These are phyloP conservation scores for Micromesistius poutassou DNA, from an alignment of 2,797 vertebrate genomes.

Conservation along the genomic window DNA sequence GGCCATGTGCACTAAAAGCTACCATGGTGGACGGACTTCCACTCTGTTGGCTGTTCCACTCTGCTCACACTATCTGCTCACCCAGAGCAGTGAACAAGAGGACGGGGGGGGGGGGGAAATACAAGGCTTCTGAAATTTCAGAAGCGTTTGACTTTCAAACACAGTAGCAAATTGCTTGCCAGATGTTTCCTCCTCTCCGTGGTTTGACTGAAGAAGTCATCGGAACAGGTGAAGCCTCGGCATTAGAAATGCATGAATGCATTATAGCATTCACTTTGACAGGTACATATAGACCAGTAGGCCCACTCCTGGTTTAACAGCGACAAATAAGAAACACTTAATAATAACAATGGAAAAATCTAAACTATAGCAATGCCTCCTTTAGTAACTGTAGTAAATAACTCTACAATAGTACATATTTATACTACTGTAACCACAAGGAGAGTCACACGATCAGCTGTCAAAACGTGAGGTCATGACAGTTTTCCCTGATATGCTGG, in stretches of 20 bases:
- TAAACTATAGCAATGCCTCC: neutral
- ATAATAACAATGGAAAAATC: neutral
- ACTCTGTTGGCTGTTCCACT: neutral
- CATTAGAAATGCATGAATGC: neutral
- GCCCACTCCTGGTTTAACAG: neutral
- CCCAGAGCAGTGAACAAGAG: neutral
- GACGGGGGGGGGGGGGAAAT: too few relatives aligned
- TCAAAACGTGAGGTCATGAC: neutral
- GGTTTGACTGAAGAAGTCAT: neutral
- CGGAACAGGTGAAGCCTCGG: neutral
- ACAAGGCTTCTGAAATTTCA: neutral
- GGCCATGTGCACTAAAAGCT: too few relatives aligned
- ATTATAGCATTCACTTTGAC: neutral
- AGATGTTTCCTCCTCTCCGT: neutral
- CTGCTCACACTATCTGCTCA: neutral
- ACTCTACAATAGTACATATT: neutral
- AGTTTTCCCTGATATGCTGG: constrained; percentile 39
- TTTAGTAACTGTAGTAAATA: neutral
- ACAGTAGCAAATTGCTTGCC: neutral
- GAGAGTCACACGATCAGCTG: neutral
- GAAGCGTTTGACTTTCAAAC: neutral
- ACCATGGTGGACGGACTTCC: neutral
- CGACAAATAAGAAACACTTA: too few relatives aligned
- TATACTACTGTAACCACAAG: neutral
- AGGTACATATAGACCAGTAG: neutral